Base-by-base conservation (phyloP, 2,113 vertebrate genomes). In the Gymnobelideus leadbeateri region DNA sequence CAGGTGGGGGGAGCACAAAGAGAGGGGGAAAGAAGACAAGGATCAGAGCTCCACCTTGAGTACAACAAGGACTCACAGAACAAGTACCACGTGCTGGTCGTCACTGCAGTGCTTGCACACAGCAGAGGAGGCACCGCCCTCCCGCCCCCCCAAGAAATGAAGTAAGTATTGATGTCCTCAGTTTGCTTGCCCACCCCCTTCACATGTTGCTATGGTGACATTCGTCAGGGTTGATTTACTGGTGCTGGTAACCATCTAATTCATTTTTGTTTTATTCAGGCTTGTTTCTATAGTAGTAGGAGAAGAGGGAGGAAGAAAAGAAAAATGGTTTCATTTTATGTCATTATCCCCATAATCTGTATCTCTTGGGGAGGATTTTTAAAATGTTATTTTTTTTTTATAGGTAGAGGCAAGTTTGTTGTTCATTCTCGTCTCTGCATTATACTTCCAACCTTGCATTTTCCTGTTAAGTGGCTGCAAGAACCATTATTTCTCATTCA, bases 181-280 rank as follows among this genome's bases (percentile, higher is more conserved):
- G 6, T 92, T 91, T 51, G 7, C 0, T 0, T 0, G 54, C 12
- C 77, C 92, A 91, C 28, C 94, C 94, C 37, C 89, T 19, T 43
- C 51, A 92, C 92, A n/a, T 46, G 97, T 98, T 98, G 98, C 98
- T 97, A 98, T 98, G 97, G 98, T 90, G 98, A 98, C 97, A 0
- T 43, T 0, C 94, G 94, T 90, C 97, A n/a, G 91, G 96, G 90
- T 94, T 21, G 89, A 90, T 96, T 54, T 90, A 51, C 84, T 84
- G 26, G 52, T 54, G 24, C 23, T 4, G 92, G 96, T 97, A 95
- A 84, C 26, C 23, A 89, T 94, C 57, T 0, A 0, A 91, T 84
- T 77, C 54, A 77, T 28, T 90, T 92, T 95, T 96, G 57, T 97
- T 96, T 51, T 12, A 93, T 25, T 97, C 96, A 96, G 95, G 50